Evolutionary conservation across 2,113 vertebrate genomes (phyloP).

Genomic region (Nerophis ophidion): DNA sequence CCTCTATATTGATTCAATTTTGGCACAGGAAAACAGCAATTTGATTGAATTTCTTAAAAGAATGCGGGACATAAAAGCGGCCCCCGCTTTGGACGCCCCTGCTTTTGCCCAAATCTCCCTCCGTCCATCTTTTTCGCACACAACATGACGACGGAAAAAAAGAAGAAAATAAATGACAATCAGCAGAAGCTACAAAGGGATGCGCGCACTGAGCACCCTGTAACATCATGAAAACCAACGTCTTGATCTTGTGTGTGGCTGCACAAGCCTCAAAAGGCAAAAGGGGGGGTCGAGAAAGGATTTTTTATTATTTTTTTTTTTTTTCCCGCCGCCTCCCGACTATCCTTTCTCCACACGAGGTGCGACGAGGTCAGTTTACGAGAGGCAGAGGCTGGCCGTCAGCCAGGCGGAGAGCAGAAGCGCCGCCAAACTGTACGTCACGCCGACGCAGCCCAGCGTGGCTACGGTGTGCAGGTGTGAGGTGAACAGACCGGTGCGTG

Average conservation of each 20-base stretch:
- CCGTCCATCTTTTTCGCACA: constrained; percentile 21
- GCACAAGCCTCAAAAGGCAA: constrained; percentile 71
- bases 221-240: constrained; percentile 58
- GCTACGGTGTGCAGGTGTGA: constrained; percentile 71
- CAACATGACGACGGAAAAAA: constrained; percentile 39
- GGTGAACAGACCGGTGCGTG: constrained; percentile 46
- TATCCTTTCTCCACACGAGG: constrained; percentile 50
- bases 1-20: too few relatives aligned
- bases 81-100: not conserved
- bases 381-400: constrained; percentile 82
- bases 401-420: constrained; percentile 80
- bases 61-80: not conserved
- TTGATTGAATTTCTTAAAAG: too few relatives aligned
- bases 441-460: constrained; percentile 82
- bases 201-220: constrained; percentile 66
- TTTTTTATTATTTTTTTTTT: not conserved
- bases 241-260: constrained; percentile 65
- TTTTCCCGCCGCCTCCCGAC: constrained; percentile 25
- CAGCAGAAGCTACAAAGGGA: constrained; percentile 46
- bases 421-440: constrained; percentile 82
- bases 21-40: too few relatives aligned
- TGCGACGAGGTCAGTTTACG: constrained; percentile 72
- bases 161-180: constrained; percentile 31
- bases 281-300: constrained; percentile 53
- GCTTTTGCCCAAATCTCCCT: not conserved